Evolutionary conservation across 2,888 invertebrate genomes (phyloP), one percentile per base, ranked within the genome.

Genomic region (Agonopterix subpropinquella): DNA sequence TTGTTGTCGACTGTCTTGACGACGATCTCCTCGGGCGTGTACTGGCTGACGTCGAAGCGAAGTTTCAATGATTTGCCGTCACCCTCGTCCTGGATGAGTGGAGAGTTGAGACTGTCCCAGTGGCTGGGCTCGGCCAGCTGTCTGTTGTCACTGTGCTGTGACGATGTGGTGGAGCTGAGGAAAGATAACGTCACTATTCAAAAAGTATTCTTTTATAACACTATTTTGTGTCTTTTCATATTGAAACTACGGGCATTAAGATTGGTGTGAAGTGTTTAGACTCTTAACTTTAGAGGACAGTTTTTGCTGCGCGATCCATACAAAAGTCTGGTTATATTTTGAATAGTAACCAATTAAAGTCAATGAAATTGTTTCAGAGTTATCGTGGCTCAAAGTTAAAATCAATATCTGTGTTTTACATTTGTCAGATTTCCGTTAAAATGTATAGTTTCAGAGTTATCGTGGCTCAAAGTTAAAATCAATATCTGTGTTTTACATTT

Each of bases 1-100:
- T 97, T 96, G 89, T 98, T 98, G 90, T 98, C 98, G 64, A 98
- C 96, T 58, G 98, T 99, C 90, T 98, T 98, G 59, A 99, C 98
- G 74, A 97, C 96, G 77, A 98, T 98, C 90, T 99, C 98, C 85
- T 99, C 99, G 46, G 96, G 96, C 50, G 95, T 94, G 89, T 98
- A 99, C 86, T 98, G 97, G 73, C 97, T 96, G 64, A 99, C 98
- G 80, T 99, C 98, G 88, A 99, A 99, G 74, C 98, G 92, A 58
- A 99, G 92, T 78, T 98, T 97, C 64, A 99, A 91, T 76, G 95
- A 94, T 87, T 98, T 98, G 87, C 94, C 97, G 78, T 97, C 96
- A 49, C 96, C 97, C 71, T 97, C 96, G 67, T 97, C 96, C 85
- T 97, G 96, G 79, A 96, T 97, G 64, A 98, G 91, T 11, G 98